These are phyloP conservation scores for Apis cerana DNA, from an alignment of 1,140 invertebrate genomes.

Conservation along the genomic window DNA sequence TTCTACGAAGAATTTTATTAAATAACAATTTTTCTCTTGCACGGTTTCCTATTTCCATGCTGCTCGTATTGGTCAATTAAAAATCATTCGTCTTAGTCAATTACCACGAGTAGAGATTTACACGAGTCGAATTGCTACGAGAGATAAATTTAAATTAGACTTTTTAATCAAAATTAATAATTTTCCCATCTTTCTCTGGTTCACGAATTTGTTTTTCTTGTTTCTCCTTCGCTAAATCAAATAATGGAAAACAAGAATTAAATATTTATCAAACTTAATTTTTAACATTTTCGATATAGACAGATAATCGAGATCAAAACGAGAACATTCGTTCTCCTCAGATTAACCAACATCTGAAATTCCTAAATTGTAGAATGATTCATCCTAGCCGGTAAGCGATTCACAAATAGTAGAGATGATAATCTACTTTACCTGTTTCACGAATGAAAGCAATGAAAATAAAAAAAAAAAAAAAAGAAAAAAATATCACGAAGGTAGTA, in stretches of 20 bases:
- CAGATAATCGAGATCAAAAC: neutral
- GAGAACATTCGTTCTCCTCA: slow-evolving; percentile 23
- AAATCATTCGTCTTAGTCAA: slow-evolving; percentile 13
- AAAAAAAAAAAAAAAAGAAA: neutral
- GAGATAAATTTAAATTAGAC: too few relatives aligned
- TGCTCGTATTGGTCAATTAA: slow-evolving; percentile 2
- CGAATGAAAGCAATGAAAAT: neutral
- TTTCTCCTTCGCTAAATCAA: too few relatives aligned
- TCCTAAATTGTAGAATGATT: slow-evolving; percentile 59
- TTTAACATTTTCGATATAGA: too few relatives aligned
- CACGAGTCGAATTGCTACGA: too few relatives aligned
- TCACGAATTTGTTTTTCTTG: too few relatives aligned
- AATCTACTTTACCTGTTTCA: slow-evolving; percentile 3
- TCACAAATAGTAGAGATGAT: slow-evolving; percentile 18
- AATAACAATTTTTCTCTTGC: neutral
- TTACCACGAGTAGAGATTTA: neutral
- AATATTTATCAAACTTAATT: too few relatives aligned
- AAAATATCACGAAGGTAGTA: slow-evolving; percentile 27
- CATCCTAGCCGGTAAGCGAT: slow-evolving; percentile 54
- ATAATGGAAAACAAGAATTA: too few relatives aligned
- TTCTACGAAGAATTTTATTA: neutral
- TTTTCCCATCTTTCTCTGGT: too few relatives aligned
- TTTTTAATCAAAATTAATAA: too few relatives aligned
- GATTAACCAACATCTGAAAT: slow-evolving; percentile 38
- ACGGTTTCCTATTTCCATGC: neutral